A percentile compares a stretch with the other conserved stretches of the same genome.
These are phyloP conservation scores for Atethmia centrago DNA, from an alignment of 2,888 invertebrate species.

Conservation along the genomic window DNA sequence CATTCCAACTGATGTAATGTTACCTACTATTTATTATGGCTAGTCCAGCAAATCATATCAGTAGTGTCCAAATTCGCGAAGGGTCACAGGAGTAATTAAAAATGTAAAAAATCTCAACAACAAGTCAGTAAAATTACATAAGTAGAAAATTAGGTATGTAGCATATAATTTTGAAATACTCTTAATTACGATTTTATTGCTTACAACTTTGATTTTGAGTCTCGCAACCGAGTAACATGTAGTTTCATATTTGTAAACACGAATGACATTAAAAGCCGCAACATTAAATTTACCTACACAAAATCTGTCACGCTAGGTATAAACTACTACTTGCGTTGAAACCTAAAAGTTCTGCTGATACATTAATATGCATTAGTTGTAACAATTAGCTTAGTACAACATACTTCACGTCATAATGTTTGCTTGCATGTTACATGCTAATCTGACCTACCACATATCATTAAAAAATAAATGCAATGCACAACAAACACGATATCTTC, in stretches of 20 bases:
- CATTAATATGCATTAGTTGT: conserved; percentile 25
- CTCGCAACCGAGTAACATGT: conserved; percentile 24
- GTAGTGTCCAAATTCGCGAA: not conserved
- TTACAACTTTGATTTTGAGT: conserved; percentile 49
- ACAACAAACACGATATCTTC: conserved; percentile 28
- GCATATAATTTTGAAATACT: conserved; percentile 41
- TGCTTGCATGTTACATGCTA: conserved; percentile 35
- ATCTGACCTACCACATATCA: not conserved
- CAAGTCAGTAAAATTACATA: conserved; percentile 13
- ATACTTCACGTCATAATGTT: conserved; percentile 31
- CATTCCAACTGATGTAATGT: not conserved
- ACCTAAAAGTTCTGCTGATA: conserved; percentile 5
- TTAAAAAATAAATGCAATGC: conserved; percentile 22
- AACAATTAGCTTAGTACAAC: conserved; percentile 35
- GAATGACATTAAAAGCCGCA: conserved; percentile 12
- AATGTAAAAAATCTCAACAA: not conserved
- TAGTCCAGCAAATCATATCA: not conserved
- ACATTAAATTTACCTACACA: conserved; percentile 20
- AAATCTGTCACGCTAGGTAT: conserved; percentile 9
- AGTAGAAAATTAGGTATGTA: conserved; percentile 10
- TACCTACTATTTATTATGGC: not conserved
- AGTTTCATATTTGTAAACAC: conserved; percentile 31
- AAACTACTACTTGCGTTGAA: conserved; percentile 7
- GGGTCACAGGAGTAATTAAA: not conserved
- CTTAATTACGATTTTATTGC: conserved; percentile 49